Base-by-base conservation (phyloP, 2,113 vertebrate genomes). In the Festucalex cinctus region DNA sequence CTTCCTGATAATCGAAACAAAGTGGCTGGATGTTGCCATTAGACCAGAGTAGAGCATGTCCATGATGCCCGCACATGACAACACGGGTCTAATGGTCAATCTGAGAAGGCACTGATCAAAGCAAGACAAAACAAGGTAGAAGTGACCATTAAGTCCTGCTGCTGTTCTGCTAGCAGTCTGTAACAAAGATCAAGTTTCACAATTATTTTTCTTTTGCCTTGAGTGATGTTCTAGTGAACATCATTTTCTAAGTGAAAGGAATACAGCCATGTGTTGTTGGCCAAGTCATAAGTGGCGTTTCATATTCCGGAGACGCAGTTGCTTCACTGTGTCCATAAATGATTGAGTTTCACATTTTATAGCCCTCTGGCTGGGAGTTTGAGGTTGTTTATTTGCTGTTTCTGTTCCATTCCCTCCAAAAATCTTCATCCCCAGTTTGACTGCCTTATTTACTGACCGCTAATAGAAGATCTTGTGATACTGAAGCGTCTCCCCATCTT, bases 81-180 rank as follows among this genome's bases (percentile, higher is more conserved):
- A 22, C 19, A 17, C 22, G 14, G 28, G 53, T 65, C 26, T 28
- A 20, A 62, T 65, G 63, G 51, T 67, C 32, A 57, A 35, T 82
- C 58, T 49, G 62, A 69, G 22, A 82, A 81, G 81, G 77, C 84
- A 80, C 79, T 67, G 65, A 74, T 73, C 43, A 66, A 71, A 57
- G 67, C 56, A 43, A 65, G 69, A 68, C 49, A n/a, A 65, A 22
- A 2, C 66, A 19, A 62, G 24, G 41, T 66, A 39, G 12, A 32
- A 13, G 41, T 35, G 35, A 51, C 26, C 2, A 22, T 13, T 10
- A 56, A 62, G 51, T 26, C 16, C 43, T 26, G 36, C 6, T 35
- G 39, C 4, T 8, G 39, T 16, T 65, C 64, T 53, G 54, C 58
- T 6, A 28, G 9, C 56, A 43, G 17, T 65, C 46, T 71, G 68